Percentiles rank a stretch among this genome's conserved stretches.
phyloP scores from a whole-genome alignment of 2,888 invertebrate genomes.

The Lithodes maja region DNA sequence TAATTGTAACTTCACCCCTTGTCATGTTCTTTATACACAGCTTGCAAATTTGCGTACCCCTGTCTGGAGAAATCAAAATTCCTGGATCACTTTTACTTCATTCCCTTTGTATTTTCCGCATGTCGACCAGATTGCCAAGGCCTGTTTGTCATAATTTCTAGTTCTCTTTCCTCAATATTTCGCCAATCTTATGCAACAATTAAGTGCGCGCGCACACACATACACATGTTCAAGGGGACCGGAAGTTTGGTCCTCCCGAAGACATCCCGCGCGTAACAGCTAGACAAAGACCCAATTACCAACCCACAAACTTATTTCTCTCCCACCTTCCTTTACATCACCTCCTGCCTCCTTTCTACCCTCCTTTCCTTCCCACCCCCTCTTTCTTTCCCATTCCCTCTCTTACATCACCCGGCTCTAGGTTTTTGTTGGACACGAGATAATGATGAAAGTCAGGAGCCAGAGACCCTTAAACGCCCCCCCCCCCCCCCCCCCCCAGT shows the following conservation, averaged over 20 bases:
- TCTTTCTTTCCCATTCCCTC: background rate
- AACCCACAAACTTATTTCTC: background rate
- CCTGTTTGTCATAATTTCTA: too few relatives aligned
- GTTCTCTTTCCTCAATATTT: too few relatives aligned
- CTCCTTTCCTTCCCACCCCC: background rate
- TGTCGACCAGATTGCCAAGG: too few relatives aligned
- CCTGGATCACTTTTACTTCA: too few relatives aligned
- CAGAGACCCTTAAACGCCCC: background rate
- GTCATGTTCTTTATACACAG: too few relatives aligned
- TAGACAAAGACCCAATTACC: slow-evolving; percentile 42
- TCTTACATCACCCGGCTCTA: background rate
- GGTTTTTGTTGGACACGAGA: background rate
- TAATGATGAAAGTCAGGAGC: background rate
- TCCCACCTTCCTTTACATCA: background rate
- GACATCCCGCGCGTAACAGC: slow-evolving; percentile 1
- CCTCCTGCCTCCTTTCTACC: background rate
- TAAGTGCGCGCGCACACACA: too few relatives aligned
- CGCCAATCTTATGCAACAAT: too few relatives aligned
- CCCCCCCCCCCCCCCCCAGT: background rate
- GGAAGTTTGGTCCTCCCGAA: slow-evolving; percentile 12
- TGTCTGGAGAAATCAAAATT: too few relatives aligned
- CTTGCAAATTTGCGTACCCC: too few relatives aligned
- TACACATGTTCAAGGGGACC: background rate
- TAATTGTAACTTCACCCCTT: too few relatives aligned
- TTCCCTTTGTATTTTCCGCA: too few relatives aligned